Evolutionary conservation across 2,113 vertebrate species (phyloP).

Genomic region (Pygoscelis adeliae): DNA sequence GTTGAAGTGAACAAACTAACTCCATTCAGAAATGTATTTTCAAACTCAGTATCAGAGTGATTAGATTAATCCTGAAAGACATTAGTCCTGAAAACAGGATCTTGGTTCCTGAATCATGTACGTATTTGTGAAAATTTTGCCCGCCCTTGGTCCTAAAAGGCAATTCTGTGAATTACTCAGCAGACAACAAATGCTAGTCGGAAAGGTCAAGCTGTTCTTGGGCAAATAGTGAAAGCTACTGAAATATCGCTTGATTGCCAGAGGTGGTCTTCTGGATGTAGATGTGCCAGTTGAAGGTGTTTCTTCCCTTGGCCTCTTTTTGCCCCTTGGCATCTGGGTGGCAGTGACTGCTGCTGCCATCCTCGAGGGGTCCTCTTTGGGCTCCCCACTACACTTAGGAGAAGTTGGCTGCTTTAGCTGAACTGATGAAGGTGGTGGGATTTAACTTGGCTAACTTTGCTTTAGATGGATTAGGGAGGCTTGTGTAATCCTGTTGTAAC

Average conservation of each 20-base stretch:
- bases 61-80: not conserved
- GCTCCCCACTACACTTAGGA: not conserved
- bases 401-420: not conserved
- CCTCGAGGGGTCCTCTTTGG: not conserved
- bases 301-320: not conserved
- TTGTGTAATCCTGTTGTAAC: not conserved
- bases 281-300: not conserved
- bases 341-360: not conserved
- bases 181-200: not conserved
- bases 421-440: not conserved
- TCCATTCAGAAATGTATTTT: not conserved
- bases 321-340: fast-evolving
- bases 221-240: not conserved
- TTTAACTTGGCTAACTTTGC: not conserved
- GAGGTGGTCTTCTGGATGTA: not conserved
- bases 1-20: not conserved
- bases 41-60: not conserved
- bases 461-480: not conserved
- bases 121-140: not conserved
- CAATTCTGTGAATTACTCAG: not conserved
- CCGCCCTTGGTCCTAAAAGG: not conserved
- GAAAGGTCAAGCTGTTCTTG: not conserved
- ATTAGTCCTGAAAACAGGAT: not conserved
- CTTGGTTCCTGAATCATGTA: not conserved
- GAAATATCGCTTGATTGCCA: fast-evolving